Conservation (phyloP, 2,113 vertebrate genomes). For the Ramphastos sulfuratus region DNA sequence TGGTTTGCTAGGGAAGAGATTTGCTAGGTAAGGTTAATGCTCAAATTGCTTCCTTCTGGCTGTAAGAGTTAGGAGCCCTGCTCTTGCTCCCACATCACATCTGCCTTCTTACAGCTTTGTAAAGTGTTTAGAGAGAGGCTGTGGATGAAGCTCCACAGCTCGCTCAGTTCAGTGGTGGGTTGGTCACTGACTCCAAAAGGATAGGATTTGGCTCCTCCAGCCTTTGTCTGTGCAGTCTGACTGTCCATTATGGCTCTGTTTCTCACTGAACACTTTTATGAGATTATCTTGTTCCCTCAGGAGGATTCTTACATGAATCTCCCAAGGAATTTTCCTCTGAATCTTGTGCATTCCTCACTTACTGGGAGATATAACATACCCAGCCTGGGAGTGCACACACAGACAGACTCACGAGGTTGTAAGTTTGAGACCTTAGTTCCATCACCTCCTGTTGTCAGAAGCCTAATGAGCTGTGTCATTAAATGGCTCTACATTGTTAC, state of each 20-base stretch:
- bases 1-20: not conserved
- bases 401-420: not conserved
- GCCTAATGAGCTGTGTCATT: slow-evolving; percentile 24
- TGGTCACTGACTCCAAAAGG: not conserved
- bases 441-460: slow-evolving; percentile 12
- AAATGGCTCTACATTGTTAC: not conserved
- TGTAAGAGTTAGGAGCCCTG: not conserved
- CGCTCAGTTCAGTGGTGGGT: not conserved
- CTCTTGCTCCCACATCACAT: not conserved
- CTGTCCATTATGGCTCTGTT: not conserved
- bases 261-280: not conserved
- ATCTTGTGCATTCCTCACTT: not conserved
- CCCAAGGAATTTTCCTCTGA: not conserved
- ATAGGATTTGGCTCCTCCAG: not conserved
- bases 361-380: not conserved
- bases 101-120: not conserved
- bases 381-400: not conserved
- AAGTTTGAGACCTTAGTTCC: not conserved
- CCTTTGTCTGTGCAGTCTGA: not conserved
- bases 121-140: not conserved
- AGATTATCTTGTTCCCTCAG: not conserved
- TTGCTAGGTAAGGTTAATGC: not conserved
- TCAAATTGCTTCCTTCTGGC: not conserved
- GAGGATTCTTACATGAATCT: not conserved
- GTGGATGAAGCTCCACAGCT: not conserved